phyloP scores from a whole-genome alignment of 1,140 invertebrate species.

The Pentalonia nigronervosa region DNA sequence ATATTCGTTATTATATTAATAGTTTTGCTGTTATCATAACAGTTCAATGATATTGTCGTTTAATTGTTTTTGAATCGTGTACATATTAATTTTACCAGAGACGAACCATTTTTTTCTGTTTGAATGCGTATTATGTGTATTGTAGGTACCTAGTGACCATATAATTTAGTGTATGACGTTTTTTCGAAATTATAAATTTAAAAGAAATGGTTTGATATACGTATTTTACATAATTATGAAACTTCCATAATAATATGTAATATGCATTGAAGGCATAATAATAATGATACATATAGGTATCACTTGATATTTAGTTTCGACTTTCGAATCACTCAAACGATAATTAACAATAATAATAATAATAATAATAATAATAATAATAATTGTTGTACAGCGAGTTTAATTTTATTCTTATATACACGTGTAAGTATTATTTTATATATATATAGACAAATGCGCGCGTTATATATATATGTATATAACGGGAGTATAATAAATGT shows the following conservation, averaged over 20 bases:
- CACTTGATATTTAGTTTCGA: slow-evolving; percentile 25
- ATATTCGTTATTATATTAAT: slow-evolving; percentile 38
- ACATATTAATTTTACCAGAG: slow-evolving; percentile 29
- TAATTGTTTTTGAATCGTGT: neutral
- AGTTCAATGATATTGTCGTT: neutral
- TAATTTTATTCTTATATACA: slow-evolving; percentile 21
- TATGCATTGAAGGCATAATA: neutral
- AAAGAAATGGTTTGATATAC: neutral
- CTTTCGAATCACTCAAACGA: neutral
- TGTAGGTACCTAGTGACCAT: neutral
- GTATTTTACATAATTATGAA: neutral
- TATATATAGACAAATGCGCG: neutral
- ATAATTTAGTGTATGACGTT: neutral
- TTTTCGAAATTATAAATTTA: neutral
- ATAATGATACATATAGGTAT: neutral
- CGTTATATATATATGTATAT: neutral
- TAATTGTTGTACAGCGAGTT: neutral
- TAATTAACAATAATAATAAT: neutral
- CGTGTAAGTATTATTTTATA: neutral
- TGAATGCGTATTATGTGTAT: neutral
- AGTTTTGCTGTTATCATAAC: slow-evolving; percentile 22
- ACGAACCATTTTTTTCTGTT: slow-evolving; percentile 7
- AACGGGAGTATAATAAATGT: neutral
- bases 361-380: neutral
- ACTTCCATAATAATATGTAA: neutral